These are phyloP conservation scores for Nymphalis io DNA, from an alignment of 1,140 invertebrate species.

Conservation along the genomic window DNA sequence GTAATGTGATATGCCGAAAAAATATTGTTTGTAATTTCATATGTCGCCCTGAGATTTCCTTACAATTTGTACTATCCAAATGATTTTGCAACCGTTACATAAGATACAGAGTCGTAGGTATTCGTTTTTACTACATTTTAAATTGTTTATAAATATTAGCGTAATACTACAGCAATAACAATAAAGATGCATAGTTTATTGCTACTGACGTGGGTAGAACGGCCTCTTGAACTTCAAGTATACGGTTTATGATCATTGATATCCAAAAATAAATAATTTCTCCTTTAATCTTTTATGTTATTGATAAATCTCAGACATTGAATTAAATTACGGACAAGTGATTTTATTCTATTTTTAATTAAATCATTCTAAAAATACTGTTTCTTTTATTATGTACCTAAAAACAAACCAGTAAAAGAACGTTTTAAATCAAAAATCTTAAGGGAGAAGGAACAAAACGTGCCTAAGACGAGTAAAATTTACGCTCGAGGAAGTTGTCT, in stretches of 20 bases:
- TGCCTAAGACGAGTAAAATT: constrained; percentile 30
- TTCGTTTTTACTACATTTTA: neutral
- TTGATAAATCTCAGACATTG: neutral
- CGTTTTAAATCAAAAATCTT: neutral
- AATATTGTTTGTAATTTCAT: constrained; percentile 57
- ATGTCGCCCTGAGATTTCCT: constrained; percentile 45
- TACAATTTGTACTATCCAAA: constrained; percentile 28
- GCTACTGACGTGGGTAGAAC: constrained; percentile 40
- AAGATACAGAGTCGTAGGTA: neutral
- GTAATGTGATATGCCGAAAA: constrained; percentile 63
- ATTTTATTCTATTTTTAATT: neutral
- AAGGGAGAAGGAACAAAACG: constrained; percentile 14
- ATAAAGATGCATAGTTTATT: constrained; percentile 63
- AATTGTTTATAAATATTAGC: constrained; percentile 12
- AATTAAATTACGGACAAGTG: neutral
- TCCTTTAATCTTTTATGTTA: constrained; percentile 16
- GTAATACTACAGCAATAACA: constrained; percentile 42
- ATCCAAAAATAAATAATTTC: constrained; percentile 32
- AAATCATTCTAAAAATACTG: neutral
- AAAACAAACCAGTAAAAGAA: constrained; percentile 1
- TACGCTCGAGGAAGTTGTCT: constrained; percentile 28
- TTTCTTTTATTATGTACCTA: neutral
- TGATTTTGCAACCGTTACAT: neutral
- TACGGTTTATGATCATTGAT: constrained; percentile 44
- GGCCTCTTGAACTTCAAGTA: constrained; percentile 40